A percentile compares a stretch with the other conserved stretches of the same genome.
phyloP scores from a whole-genome alignment of 2,797 vertebrate genomes.

The Alauda arvensis region DNA sequence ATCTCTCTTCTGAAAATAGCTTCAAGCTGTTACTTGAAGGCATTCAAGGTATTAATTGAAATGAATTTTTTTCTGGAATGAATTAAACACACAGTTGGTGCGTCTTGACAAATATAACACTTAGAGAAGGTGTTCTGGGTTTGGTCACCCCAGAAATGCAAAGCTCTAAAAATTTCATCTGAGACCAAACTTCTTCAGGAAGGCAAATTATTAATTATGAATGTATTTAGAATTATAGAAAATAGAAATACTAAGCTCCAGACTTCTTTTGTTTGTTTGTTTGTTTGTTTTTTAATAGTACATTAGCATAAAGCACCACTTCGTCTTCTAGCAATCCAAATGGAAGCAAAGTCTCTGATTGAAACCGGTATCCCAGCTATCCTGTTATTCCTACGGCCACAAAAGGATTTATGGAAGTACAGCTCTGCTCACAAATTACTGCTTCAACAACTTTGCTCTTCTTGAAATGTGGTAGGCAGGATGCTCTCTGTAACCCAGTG shows the following conservation, averaged over 20 bases:
- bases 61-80: neutral
- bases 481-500: neutral
- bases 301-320: neutral
- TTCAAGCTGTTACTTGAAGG: neutral
- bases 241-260: neutral
- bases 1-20: neutral
- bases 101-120: too few relatives aligned
- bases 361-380: fast-evolving
- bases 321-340: neutral
- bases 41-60: neutral
- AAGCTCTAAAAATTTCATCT: neutral
- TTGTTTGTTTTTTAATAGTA: too few relatives aligned
- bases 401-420: neutral
- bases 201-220: neutral
- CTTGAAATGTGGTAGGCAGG: neutral
- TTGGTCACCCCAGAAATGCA: neutral
- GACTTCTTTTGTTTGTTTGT: too few relatives aligned
- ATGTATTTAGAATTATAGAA: neutral
- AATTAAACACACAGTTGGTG: neutral
- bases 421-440: neutral
- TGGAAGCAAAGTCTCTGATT: neutral
- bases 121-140: neutral
- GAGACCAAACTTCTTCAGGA: neutral
- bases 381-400: neutral
- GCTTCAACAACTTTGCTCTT: neutral